These are phyloP conservation scores for Glossophaga mutica DNA, from an alignment of 2,797 vertebrate species.

Conservation along the genomic window DNA sequence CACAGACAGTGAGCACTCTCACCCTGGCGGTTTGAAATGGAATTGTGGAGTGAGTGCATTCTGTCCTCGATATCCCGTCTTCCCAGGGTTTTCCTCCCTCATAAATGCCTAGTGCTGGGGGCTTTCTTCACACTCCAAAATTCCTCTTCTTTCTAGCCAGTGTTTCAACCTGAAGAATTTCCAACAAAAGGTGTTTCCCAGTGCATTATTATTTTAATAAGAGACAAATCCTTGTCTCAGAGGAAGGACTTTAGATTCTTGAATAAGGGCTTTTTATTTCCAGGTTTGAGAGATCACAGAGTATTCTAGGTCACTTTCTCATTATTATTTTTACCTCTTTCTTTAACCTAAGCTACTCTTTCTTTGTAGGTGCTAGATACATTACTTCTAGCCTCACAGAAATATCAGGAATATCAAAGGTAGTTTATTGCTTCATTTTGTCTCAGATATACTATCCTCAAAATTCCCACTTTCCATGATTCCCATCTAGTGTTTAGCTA, in stretches of 20 bases:
- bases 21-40: not conserved
- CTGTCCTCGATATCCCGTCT: not conserved
- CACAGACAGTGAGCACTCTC: fast-evolving
- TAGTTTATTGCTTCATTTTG: not conserved
- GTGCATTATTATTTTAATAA: not conserved
- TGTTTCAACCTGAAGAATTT: not conserved
- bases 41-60: not conserved
- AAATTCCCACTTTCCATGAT: not conserved
- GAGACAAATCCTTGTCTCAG: not conserved
- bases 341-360: not conserved
- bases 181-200: not conserved
- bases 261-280: not conserved
- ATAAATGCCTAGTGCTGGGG: not conserved
- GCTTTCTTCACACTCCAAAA: fast-evolving
- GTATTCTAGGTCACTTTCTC: not conserved
- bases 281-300: not conserved
- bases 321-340: not conserved
- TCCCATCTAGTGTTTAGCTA: not conserved
- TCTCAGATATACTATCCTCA: not conserved
- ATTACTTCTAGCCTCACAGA: not conserved
- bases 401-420: not conserved
- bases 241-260: not conserved
- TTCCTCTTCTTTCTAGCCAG: not conserved
- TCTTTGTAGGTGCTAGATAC: not conserved
- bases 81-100: not conserved